Percentiles rank a stretch among this genome's conserved stretches.
Evolutionary conservation across 2,888 invertebrate species (phyloP).

Genomic region (Allacma fusca): DNA sequence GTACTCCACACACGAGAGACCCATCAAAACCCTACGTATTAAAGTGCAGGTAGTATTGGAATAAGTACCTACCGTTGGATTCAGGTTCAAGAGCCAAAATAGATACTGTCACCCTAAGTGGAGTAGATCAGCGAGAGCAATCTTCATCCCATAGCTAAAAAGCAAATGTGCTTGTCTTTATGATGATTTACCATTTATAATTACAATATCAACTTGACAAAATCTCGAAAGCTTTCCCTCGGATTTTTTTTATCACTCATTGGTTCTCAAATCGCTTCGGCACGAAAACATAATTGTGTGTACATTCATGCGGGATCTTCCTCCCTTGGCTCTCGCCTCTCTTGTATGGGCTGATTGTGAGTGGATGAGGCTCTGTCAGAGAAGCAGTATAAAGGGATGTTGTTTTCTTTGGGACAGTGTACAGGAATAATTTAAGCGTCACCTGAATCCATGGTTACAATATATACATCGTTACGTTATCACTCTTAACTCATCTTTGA

Average conservation of each 20-base stretch:
- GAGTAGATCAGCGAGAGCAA: slow-evolving; percentile 5
- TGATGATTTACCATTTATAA: slow-evolving; percentile 16
- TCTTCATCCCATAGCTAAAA: background rate
- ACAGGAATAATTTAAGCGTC: no score
- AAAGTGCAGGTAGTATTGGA: background rate
- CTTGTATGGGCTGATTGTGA: no score
- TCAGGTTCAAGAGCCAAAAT: slow-evolving; percentile 13
- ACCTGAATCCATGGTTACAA: no score
- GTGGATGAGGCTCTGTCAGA: no score
- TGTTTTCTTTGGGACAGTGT: no score
- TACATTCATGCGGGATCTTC: no score
- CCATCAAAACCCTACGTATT: background rate
- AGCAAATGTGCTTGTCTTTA: background rate
- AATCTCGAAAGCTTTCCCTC: background rate
- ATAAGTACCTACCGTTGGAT: background rate
- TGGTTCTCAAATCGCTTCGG: background rate
- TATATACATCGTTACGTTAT: background rate
- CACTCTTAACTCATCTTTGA: slow-evolving; percentile 24
- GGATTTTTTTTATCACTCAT: background rate
- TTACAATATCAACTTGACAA: slow-evolving; percentile 1
- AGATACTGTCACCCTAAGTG: slow-evolving; percentile 12
- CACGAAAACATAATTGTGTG: no score
- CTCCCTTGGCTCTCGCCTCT: no score
- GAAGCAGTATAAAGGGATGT: no score
- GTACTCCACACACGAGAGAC: background rate